Evolutionary conservation across 2,888 invertebrate genomes (phyloP).

Genomic region (Hesperia comma): DNA sequence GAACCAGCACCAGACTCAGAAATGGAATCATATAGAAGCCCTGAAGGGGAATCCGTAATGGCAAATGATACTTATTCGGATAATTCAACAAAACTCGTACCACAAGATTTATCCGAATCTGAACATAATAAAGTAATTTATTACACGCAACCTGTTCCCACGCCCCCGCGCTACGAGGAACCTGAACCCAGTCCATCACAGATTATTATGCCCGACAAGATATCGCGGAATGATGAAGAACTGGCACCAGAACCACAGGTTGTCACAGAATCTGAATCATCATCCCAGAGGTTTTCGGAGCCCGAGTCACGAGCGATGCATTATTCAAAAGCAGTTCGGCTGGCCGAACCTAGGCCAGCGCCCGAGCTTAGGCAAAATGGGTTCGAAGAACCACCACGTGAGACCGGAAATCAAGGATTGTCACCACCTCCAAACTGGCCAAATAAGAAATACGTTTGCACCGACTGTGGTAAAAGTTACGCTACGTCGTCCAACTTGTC

Average conservation of each 20-base stretch:
- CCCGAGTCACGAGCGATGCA: conserved; percentile 2
- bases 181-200: conserved; percentile 17
- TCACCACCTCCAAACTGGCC: not conserved
- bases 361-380: conserved; percentile 10
- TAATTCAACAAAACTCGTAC: not conserved
- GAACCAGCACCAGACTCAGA: not conserved
- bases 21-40: not conserved
- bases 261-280: conserved; percentile 16
- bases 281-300: conserved; percentile 7
- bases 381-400: not conserved
- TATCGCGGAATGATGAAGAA: not conserved
- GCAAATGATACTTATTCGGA: not conserved
- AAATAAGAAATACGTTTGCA: conserved; percentile 79
- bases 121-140: no score
- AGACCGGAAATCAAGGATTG: not conserved
- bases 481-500: conserved; percentile 96
- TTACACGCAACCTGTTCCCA: not conserved
- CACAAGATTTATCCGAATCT: not conserved
- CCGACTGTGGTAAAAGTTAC: conserved; percentile 94
- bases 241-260: not conserved
- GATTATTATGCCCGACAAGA: not conserved
- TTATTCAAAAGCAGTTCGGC: conserved; percentile 34
- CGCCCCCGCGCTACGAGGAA: not conserved
- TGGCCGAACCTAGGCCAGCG: conserved; percentile 10
- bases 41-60: not conserved